Evolutionary conservation across 2,888 invertebrate species (phyloP), one percentile per base, ranked within the genome.

Genomic region (Dichetophora obliterata): DNA sequence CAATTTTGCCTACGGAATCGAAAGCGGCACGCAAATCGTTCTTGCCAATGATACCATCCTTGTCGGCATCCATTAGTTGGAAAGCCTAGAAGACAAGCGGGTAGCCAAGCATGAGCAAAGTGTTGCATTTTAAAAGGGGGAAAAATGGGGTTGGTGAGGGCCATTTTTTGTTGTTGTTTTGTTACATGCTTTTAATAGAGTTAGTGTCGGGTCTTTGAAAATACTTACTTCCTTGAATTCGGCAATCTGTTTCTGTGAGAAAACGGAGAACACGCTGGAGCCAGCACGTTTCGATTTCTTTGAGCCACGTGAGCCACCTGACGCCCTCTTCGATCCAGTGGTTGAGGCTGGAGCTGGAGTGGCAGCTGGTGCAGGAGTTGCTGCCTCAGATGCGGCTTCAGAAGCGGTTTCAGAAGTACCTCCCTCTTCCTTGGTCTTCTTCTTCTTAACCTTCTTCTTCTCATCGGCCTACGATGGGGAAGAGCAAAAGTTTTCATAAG

Each of bases 191-290:
- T n/a, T n/a, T 68, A 16, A 22, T 5, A 4, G 1, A 11, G 52
- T 22, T 66, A 19, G 43, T 48, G 1, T 16, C 14, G 5, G 63
- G 19, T 22, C 27, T 6, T 14, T 11, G 27, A 34, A 19, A 16
- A 31, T 80, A 85, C 89, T 91, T 86, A 95, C 95, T 92, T 96
- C 96, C 91, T 97, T 97, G 93, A 97, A 97, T 91, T 97, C 97
- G 86, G 96, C 96, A 88, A 97, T 96, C 92, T 97, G 97, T 91
- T 95, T 95, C 92, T 97, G 97, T 86, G 96, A 94, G 94, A 98
- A 97, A 95, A 97, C 96, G 89, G 97, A 96, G 93, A 97, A 97
- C 90, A 97, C 97, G 91, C 96, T 97, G 92, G 96, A 96, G 86
- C 97, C 97, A 82, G 89, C 95, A 93, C 90, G 96, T 94, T 96